Evolutionary conservation across 2,797 vertebrate species (phyloP), one percentile per base, ranked within the genome.

Genomic region (Champsocephalus gunnari): DNA sequence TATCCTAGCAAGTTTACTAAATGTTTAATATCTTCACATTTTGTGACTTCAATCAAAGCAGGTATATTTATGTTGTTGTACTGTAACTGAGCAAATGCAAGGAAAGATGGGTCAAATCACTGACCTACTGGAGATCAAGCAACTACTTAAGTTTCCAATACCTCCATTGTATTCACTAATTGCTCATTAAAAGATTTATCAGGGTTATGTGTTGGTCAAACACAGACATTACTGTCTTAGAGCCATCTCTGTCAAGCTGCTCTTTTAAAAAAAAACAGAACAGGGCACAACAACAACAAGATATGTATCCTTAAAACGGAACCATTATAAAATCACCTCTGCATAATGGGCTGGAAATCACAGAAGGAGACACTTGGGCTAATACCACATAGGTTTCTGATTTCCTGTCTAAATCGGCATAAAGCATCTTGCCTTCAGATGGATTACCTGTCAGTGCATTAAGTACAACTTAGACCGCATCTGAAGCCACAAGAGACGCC

Each of bases 401-500:
- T 95, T 94, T 94, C 93, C 81, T 86, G 87, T 92, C 87, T 92
- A 92, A 94, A 93, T 92, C 64, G 83, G 88, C 90, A 92, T 92
- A 90, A 92, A 91, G 90, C 84, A 89, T 88, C 85, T 88, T 88
- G 82, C 86, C 87, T 90, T 91, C 92, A 92, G 92, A 94, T 95
- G 88, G 93, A 95, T 94, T 94, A 94, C 92, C 93, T 94, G 93
- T 93, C 92, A 80, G 87, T 91, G 90, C 94, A 94, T 94, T 95
- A 94, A 93, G 93, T 91, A 93, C 88, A 93, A 92, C 79, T 94
- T 88, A 92, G 89, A 93, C 90, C 92, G 54, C 92, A 93, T 93
- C 90, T 89, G 80, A 91, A 90, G 90, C 92, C 93, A 93, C 93
- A 88, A 82, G 93, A 92, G 92, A 93, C 89, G 66, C 88, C 80